These are phyloP conservation scores for Aphaenogaster rudis DNA, from an alignment of 1,140 invertebrate genomes.

Conservation along the genomic window DNA sequence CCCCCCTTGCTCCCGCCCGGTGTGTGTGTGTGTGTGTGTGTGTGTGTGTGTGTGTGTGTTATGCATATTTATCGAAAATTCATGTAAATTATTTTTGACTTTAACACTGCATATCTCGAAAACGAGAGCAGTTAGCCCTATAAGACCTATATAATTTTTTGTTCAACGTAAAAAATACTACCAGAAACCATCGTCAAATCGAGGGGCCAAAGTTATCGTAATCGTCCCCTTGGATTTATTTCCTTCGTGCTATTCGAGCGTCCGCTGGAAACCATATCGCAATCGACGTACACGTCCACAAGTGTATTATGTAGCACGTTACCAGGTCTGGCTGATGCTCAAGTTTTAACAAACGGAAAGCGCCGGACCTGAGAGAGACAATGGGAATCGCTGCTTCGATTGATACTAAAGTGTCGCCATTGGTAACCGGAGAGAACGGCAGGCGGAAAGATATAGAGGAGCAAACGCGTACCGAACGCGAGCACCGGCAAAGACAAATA, in stretches of 20 bases:
- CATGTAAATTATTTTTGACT: too few relatives aligned
- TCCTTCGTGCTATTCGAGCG: neutral
- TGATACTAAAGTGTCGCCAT: slow-evolving; percentile 57
- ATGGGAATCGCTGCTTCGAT: slow-evolving; percentile 43
- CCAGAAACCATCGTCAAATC: too few relatives aligned
- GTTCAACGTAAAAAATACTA: too few relatives aligned
- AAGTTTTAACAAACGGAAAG: slow-evolving; percentile 24
- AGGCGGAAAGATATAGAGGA: neutral
- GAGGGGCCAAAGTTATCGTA: too few relatives aligned
- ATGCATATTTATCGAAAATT: too few relatives aligned
- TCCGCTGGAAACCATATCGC: neutral
- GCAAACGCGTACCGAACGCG: neutral
- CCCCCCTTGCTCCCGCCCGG: too few relatives aligned
- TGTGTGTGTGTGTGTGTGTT: too few relatives aligned
- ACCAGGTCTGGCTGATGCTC: neutral
- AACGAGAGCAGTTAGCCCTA: too few relatives aligned
- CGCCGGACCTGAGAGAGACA: slow-evolving; percentile 38
- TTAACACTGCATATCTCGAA: too few relatives aligned
- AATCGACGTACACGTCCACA: neutral
- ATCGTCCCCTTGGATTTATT: neutral
- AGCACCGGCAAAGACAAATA: slow-evolving; percentile 39
- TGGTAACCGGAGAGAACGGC: neutral
- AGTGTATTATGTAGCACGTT: slow-evolving; percentile 22
- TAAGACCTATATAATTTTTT: too few relatives aligned
- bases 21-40: too few relatives aligned